phyloP scores from a whole-genome alignment of 2,113 vertebrate species.

The Dinomys branickii region DNA sequence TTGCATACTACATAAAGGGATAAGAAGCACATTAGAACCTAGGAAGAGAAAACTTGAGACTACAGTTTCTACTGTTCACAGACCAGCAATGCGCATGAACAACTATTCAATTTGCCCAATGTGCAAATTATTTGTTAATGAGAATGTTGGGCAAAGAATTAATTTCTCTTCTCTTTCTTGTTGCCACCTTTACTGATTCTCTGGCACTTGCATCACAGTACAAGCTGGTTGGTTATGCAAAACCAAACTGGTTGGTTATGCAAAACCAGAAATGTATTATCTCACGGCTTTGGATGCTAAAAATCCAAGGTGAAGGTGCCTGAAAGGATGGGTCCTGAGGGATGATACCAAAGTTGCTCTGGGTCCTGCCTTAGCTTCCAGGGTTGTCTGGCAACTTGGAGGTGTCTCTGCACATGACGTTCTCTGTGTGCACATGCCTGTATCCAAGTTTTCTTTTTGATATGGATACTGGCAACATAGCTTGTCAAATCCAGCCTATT shows the following conservation, averaged over 20 bases:
- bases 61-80: background rate
- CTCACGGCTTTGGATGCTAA: background rate
- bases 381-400: rapidly evolving
- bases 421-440: background rate
- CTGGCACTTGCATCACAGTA: background rate
- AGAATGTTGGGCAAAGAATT: background rate
- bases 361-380: rapidly evolving
- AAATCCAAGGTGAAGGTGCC: background rate
- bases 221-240: background rate
- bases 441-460: background rate
- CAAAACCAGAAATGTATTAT: background rate
- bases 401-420: background rate
- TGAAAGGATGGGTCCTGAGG: rapidly evolving
- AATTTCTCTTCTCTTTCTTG: background rate
- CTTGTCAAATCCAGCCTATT: background rate
- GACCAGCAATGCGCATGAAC: background rate
- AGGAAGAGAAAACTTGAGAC: background rate
- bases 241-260: rapidly evolving
- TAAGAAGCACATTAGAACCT: background rate
- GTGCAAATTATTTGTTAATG: background rate
- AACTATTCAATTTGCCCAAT: background rate
- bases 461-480: background rate
- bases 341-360: background rate
- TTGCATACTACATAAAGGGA: background rate
- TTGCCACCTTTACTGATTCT: background rate